Conservation (phyloP, 2,113 vertebrate genomes). For the Sceloporus undulatus region DNA sequence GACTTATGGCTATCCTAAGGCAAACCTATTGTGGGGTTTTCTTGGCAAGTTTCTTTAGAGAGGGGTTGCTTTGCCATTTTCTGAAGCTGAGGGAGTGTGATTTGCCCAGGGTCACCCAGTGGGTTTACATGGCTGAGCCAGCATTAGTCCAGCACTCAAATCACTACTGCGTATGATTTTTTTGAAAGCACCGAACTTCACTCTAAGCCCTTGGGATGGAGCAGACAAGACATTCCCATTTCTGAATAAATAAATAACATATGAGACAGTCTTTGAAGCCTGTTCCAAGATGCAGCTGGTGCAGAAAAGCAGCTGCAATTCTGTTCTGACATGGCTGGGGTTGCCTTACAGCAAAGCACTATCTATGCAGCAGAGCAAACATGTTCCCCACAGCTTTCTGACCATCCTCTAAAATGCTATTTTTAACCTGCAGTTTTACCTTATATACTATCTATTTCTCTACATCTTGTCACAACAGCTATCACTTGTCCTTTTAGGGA, state of each 20-base stretch:
- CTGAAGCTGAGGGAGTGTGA: too few relatives aligned
- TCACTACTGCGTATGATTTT: not conserved
- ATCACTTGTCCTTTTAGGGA: not conserved
- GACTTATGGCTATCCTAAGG: too few relatives aligned
- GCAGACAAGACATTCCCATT: not conserved
- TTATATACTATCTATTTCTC: not conserved
- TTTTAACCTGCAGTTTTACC: not conserved
- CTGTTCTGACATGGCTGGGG: not conserved
- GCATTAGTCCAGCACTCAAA: not conserved
- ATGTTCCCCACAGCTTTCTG: not conserved
- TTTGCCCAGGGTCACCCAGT: too few relatives aligned
- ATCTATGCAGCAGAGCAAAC: not conserved
- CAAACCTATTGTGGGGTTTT: too few relatives aligned
- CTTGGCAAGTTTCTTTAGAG: too few relatives aligned
- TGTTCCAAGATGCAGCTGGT: conserved; percentile 7
- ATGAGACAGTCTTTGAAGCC: not conserved
- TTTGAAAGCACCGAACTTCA: not conserved
- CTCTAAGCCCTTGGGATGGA: not conserved
- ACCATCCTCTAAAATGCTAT: not conserved
- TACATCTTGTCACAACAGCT: not conserved
- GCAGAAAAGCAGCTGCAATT: not conserved
- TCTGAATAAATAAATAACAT: not conserved
- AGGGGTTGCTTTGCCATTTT: too few relatives aligned
- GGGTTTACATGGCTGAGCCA: too few relatives aligned
- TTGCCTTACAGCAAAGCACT: not conserved